Evolutionary conservation across 2,888 invertebrate species (phyloP).

Genomic region (Phalera bucephala): DNA sequence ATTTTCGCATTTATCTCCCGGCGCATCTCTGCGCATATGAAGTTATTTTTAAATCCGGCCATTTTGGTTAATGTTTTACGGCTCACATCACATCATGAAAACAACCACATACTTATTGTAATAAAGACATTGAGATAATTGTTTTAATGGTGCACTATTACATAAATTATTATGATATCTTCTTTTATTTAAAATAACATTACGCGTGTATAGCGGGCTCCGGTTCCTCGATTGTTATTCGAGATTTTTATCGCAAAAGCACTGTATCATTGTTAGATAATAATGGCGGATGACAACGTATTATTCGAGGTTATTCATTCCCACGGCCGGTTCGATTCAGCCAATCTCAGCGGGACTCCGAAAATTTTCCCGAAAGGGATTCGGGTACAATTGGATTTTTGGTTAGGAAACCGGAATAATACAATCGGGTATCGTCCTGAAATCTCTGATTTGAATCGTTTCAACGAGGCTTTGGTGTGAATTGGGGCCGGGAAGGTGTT

Average conservation of each 20-base stretch:
- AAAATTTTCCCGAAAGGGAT: slow-evolving; percentile 73
- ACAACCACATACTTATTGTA: slow-evolving; percentile 41
- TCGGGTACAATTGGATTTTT: slow-evolving; percentile 80
- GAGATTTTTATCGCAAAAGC: slow-evolving; percentile 78
- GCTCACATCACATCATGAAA: slow-evolving; percentile 51
- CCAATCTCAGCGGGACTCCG: slow-evolving; percentile 78
- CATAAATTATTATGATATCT: slow-evolving; percentile 60
- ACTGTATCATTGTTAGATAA: slow-evolving; percentile 81
- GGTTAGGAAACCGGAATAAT: slow-evolving; percentile 82
- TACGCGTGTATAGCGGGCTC: slow-evolving; percentile 37
- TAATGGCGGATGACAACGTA: slow-evolving; percentile 81
- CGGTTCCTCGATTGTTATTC: slow-evolving; percentile 66
- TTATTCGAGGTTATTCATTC: slow-evolving; percentile 79
- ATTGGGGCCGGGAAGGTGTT: slow-evolving; percentile 67
- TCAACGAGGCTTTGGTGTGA: slow-evolving; percentile 72
- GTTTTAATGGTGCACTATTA: slow-evolving; percentile 64
- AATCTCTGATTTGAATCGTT: slow-evolving; percentile 82
- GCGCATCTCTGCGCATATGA: slow-evolving; percentile 38
- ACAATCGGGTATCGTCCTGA: slow-evolving; percentile 79
- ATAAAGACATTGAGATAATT: slow-evolving; percentile 74
- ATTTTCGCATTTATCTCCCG: slow-evolving; percentile 31
- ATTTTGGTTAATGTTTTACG: slow-evolving; percentile 56
- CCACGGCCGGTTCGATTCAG: slow-evolving; percentile 62
- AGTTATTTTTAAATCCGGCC: slow-evolving; percentile 59
- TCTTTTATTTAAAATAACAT: slow-evolving; percentile 70